phyloP scores from a whole-genome alignment of 2,888 invertebrate genomes.

The Chaetoderma sp. region DNA sequence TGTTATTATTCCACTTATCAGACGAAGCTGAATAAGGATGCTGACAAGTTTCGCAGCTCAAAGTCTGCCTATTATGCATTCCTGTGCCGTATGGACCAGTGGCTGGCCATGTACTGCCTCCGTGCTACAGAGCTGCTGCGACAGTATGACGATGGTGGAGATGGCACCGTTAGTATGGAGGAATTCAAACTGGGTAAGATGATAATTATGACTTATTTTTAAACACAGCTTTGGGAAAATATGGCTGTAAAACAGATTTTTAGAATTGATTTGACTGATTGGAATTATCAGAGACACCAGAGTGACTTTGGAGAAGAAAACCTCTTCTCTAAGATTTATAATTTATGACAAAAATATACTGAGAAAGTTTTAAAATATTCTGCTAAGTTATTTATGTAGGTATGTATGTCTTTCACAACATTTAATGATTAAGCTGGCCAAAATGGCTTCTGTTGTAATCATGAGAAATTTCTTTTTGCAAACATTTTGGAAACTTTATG shows the following conservation, averaged over 20 bases:
- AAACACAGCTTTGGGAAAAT: background rate
- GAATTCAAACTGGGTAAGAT: constrained; percentile 63
- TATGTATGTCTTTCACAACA: background rate
- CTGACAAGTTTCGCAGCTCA: constrained; percentile 47
- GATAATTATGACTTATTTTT: background rate
- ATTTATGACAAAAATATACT: background rate
- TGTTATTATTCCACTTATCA: too few species aligned
- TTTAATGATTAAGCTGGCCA: too few species aligned
- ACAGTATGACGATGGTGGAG: constrained; percentile 54
- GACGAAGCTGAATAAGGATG: constrained; percentile 57
- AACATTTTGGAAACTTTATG: too few species aligned
- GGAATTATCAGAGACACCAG: too few species aligned
- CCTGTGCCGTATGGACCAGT: constrained; percentile 58
- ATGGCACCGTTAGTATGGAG: constrained; percentile 57
- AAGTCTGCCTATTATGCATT: constrained; percentile 50
- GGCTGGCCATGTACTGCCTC: constrained; percentile 54
- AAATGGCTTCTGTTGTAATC: too few species aligned
- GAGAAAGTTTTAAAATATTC: background rate
- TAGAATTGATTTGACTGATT: too few species aligned
- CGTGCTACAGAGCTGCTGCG: constrained; percentile 49
- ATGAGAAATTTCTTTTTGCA: too few species aligned
- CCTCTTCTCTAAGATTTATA: too few species aligned
- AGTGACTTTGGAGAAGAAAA: too few species aligned
- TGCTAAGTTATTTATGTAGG: background rate
- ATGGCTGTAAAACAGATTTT: background rate